Percentiles rank a stretch among this genome's conserved stretches.
These are phyloP conservation scores for Melitaea athalia DNA, from an alignment of 2,888 invertebrate species.

Conservation along the genomic window DNA sequence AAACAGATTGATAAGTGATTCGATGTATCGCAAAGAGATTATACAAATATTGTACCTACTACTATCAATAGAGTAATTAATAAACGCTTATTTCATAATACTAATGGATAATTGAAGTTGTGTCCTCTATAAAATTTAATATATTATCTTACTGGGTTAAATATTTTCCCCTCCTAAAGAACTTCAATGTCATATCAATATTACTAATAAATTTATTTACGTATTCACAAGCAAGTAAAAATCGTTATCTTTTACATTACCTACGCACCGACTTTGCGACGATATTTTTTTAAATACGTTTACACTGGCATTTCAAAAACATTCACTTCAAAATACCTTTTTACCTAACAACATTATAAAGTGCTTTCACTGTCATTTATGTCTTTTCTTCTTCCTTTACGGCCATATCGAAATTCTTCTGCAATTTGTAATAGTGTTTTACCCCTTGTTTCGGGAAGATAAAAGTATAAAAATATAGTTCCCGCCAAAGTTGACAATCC, in stretches of 20 bases:
- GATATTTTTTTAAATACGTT: not conserved
- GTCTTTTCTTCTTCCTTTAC: slow-evolving; percentile 51
- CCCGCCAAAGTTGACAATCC: slow-evolving; percentile 83
- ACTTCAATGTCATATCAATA: slow-evolving; percentile 8
- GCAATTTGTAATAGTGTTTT: slow-evolving; percentile 86
- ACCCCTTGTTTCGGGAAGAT: slow-evolving; percentile 86
- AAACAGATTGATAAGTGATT: slow-evolving; percentile 10
- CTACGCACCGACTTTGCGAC: not conserved
- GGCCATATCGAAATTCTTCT: slow-evolving; percentile 74
- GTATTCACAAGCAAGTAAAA: not conserved
- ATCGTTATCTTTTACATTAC: not conserved
- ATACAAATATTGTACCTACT: not conserved
- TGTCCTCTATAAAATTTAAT: slow-evolving; percentile 9
- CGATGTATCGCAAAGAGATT: slow-evolving; percentile 3
- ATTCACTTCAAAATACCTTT: not conserved
- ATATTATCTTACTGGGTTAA: slow-evolving; percentile 45
- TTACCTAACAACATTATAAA: slow-evolving; percentile 31
- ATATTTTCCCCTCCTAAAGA: slow-evolving; percentile 22
- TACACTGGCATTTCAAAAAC: not conserved
- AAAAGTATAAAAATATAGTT: slow-evolving; percentile 82
- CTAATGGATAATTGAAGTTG: slow-evolving; percentile 15
- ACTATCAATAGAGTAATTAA: slow-evolving; percentile 15
- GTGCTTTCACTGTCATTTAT: slow-evolving; percentile 42
- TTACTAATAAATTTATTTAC: not conserved
- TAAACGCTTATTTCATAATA: slow-evolving; percentile 22